These are phyloP conservation scores for Melinaea marsaeus DNA, from an alignment of 2,888 invertebrate species.

Conservation along the genomic window DNA sequence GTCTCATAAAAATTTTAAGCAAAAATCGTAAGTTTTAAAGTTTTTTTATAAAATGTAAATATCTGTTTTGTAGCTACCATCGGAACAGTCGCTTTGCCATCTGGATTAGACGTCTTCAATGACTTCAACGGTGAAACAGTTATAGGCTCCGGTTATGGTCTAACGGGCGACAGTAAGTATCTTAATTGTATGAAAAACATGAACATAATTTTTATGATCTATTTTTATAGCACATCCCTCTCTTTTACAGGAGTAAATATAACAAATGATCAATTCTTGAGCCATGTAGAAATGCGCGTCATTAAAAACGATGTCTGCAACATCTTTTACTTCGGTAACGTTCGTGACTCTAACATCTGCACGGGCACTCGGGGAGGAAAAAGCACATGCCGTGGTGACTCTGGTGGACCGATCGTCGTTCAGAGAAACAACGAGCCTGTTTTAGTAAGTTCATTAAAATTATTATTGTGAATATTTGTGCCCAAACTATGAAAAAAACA, in stretches of 20 bases:
- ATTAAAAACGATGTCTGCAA: constrained; percentile 34
- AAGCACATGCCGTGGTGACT: constrained; percentile 54
- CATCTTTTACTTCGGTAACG: not conserved
- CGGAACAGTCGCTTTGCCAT: constrained; percentile 29
- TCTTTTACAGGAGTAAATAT: constrained; percentile 25
- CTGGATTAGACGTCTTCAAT: constrained; percentile 37
- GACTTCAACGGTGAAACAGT: constrained; percentile 40
- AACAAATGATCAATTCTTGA: constrained; percentile 25
- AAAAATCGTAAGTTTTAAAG: too few species aligned
- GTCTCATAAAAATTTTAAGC: too few species aligned
- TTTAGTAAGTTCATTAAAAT: constrained; percentile 40
- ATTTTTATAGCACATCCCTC: constrained; percentile 1
- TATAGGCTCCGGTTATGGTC: constrained; percentile 52
- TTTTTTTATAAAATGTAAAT: constrained; percentile 34
- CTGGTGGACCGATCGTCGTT: constrained; percentile 54
- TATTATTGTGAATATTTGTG: constrained; percentile 3
- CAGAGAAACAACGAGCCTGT: constrained; percentile 33
- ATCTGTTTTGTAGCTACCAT: constrained; percentile 27
- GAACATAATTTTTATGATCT: not conserved
- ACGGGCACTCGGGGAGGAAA: constrained; percentile 32
- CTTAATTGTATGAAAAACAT: not conserved
- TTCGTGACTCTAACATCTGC: constrained; percentile 41
- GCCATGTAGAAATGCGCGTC: constrained; percentile 29
- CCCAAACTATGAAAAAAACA: not conserved
- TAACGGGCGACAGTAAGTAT: constrained; percentile 25